Base-by-base conservation (phyloP, 1,140 invertebrate species). In the Drosophila oshimai region DNA sequence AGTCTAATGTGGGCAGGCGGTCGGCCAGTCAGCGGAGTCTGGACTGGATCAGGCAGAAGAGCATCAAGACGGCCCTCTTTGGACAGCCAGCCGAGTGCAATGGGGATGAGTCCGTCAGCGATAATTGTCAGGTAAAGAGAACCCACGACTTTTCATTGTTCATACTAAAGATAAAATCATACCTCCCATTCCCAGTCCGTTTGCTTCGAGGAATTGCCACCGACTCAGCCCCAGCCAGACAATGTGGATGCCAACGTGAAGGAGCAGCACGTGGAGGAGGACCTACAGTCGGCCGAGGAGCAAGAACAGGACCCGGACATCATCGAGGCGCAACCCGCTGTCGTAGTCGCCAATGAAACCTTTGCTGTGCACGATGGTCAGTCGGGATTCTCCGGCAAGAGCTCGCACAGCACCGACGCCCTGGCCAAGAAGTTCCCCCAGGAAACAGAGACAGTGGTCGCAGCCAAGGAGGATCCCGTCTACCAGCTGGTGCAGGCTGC, bases 91-190 rank as follows among this genome's bases (percentile, higher is more conserved):
- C 45, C 1, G 77, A 90, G 31, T 90, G 89, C 78, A 84, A 50
- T 46, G 64, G 71, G 3, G 78, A 79, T 12, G 83, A 87, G 10
- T 53, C 69, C 2, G 44, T 61, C 39, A 76, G 46, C 37, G 86
- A 86, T 5, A 89, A 84, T 49, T 90, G 89, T 45, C 89, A 90
- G 80, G 89, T 90, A 24, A 20, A 60, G 24, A 9, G n/a, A n/a
- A n/a, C n/a, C n/a, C n/a, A n/a, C n/a, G n/a, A n/a, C n/a, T n/a
- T n/a, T n/a, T n/a, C n/a, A n/a, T n/a, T n/a, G n/a, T n/a, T n/a
- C n/a, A n/a, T n/a, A n/a, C n/a, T n/a, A 20, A 2, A 10, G 5
- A 20, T 0, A 9, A 10, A 12, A 18, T 7, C 3, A 15, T 22
- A 4, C 7, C 6, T 42, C 6, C 12, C 12, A 22, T 36, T 6